Percentiles rank a stretch among this genome's conserved stretches.
Evolutionary conservation across 2,888 invertebrate genomes (phyloP).

Genomic region (Clitarchus hookeri): DNA sequence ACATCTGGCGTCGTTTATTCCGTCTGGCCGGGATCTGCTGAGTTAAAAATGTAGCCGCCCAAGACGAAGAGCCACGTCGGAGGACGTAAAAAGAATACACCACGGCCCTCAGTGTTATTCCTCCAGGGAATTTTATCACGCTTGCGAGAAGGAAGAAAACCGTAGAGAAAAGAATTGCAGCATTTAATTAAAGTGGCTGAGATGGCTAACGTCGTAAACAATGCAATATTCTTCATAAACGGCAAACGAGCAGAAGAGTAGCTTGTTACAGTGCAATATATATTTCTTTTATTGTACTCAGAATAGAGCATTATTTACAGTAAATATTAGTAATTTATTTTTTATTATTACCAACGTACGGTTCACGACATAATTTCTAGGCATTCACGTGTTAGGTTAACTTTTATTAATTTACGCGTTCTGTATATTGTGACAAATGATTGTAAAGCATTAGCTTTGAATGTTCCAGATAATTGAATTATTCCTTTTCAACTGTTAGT

Average conservation of each 20-base stretch:
- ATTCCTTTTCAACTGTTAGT: too few species aligned
- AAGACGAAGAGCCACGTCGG: background rate
- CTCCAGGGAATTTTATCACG: background rate
- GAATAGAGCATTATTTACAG: too few species aligned
- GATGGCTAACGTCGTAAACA: background rate
- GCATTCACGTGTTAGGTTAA: too few species aligned
- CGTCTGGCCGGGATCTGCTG: background rate
- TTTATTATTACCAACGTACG: too few species aligned
- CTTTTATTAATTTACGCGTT: too few species aligned
- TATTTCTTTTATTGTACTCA: too few species aligned
- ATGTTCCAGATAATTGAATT: too few species aligned
- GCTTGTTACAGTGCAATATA: too few species aligned
- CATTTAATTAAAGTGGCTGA: background rate
- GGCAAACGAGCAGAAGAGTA: background rate
- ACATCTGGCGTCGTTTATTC: background rate
- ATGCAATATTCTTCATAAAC: background rate
- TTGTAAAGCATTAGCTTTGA: too few species aligned
- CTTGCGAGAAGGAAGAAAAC: background rate
- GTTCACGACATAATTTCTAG: too few species aligned
- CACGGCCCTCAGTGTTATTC: background rate
- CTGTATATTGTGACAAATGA: too few species aligned
- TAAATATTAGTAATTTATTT: too few species aligned
- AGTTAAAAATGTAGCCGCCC: slow-evolving; percentile 1
- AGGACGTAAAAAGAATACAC: slow-evolving; percentile 14
- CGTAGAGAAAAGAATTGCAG: background rate